phyloP scores from a whole-genome alignment of 2,113 vertebrate genomes.

The Ellobius talpinus region DNA sequence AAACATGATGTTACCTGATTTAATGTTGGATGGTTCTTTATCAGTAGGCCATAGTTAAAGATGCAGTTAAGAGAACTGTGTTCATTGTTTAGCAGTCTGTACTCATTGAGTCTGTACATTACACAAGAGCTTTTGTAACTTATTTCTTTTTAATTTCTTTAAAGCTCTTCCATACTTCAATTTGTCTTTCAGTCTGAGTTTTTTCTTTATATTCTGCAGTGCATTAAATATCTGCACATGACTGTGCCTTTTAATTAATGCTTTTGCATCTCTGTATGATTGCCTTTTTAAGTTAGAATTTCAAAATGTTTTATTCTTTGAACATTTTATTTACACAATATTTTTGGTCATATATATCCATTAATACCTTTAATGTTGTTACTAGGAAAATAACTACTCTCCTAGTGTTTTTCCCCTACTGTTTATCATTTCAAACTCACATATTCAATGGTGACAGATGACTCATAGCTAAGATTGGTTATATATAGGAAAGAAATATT shows the following conservation, averaged over 20 bases:
- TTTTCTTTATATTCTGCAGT: fast-evolving
- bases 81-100: background rate
- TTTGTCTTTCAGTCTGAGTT: background rate
- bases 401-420: background rate
- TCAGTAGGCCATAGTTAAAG: background rate
- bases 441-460: background rate
- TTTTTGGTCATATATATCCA: background rate
- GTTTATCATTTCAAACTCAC: background rate
- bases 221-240: background rate
- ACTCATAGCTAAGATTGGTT: background rate
- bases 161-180: background rate
- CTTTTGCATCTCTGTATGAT: background rate
- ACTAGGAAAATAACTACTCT: no score
- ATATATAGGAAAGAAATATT: background rate
- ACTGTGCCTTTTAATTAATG: background rate
- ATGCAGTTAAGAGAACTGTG: background rate
- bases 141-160: background rate
- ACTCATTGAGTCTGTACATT: background rate
- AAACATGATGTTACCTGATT: background rate
- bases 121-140: background rate
- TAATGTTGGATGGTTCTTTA: background rate
- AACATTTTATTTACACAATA: background rate
- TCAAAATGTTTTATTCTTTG: background rate
- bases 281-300: background rate
- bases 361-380: background rate